phyloP scores from a whole-genome alignment of 1,140 invertebrate genomes.

The Solenopsis fugax region DNA sequence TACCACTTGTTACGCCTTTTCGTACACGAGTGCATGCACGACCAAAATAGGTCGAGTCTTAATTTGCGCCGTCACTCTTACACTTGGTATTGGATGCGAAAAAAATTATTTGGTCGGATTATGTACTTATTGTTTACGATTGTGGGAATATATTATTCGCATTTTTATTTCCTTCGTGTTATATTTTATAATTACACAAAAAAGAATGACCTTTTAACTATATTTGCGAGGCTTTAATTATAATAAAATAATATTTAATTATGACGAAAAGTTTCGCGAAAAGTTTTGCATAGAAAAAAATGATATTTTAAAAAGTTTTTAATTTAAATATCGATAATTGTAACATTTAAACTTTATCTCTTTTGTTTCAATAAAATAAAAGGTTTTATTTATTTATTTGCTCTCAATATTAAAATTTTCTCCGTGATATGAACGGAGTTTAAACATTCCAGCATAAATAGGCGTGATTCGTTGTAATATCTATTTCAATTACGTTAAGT shows the following conservation, averaged over 20 bases:
- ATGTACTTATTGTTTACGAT: neutral
- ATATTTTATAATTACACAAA: neutral
- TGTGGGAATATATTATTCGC: neutral
- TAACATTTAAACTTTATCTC: neutral
- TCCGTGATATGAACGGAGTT: neutral
- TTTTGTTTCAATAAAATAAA: neutral
- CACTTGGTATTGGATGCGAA: neutral
- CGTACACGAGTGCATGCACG: neutral
- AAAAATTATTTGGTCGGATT: neutral
- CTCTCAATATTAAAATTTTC: neutral
- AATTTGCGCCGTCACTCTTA: slow-evolving; percentile 24
- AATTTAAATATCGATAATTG: neutral
- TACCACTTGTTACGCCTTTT: slow-evolving; percentile 46
- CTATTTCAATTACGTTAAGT: slow-evolving; percentile 48
- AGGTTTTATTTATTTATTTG: neutral
- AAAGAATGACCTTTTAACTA: neutral
- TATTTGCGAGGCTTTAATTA: neutral
- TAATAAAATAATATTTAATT: neutral
- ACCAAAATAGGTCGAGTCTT: slow-evolving; percentile 48
- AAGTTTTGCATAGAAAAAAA: neutral
- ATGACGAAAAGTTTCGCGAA: neutral
- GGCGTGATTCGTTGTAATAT: slow-evolving; percentile 4
- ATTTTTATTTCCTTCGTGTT: neutral
- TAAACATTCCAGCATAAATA: slow-evolving; percentile 1
- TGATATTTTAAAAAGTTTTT: neutral